Conservation (phyloP, 1,140 invertebrate species). For the Asbolus verrucosus region DNA sequence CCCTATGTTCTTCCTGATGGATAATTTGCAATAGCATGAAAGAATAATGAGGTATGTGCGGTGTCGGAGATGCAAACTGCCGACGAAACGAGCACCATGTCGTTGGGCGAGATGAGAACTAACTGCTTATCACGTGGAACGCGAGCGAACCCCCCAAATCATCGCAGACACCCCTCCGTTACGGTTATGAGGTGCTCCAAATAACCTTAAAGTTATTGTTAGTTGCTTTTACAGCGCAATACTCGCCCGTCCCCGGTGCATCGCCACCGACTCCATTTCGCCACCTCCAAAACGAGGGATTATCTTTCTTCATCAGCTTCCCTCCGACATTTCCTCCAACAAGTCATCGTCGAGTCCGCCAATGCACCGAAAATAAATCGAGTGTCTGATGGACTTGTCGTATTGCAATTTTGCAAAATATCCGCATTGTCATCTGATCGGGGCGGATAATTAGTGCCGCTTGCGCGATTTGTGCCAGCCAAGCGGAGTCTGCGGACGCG, state of each 20-base stretch:
- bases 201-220: constrained; percentile 56
- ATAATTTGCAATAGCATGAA: constrained; percentile 62
- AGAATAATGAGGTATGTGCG: constrained; percentile 57
- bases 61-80: constrained; percentile 50
- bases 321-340: no score
- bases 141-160: constrained; percentile 43
- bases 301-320: no score
- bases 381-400: no score
- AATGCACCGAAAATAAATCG: no score
- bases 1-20: constrained; percentile 46
- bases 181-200: constrained; percentile 49
- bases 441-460: constrained; percentile 30
- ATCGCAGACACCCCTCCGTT: constrained; percentile 40
- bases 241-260: constrained; percentile 17
- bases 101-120: constrained; percentile 53
- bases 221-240: constrained; percentile 53
- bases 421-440: constrained; percentile 6
- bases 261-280: background rate
- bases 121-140: constrained; percentile 56
- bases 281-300: background rate
- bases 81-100: constrained; percentile 45
- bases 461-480: constrained; percentile 16
- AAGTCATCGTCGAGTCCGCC: no score
- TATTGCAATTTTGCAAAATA: no score
- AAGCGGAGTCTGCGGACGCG: constrained; percentile 22